A percentile compares a stretch with the other conserved stretches of the same genome.
Conservation (phyloP, 2,113 vertebrate genomes). For the Pseudorhombus dupliciocellatus region DNA sequence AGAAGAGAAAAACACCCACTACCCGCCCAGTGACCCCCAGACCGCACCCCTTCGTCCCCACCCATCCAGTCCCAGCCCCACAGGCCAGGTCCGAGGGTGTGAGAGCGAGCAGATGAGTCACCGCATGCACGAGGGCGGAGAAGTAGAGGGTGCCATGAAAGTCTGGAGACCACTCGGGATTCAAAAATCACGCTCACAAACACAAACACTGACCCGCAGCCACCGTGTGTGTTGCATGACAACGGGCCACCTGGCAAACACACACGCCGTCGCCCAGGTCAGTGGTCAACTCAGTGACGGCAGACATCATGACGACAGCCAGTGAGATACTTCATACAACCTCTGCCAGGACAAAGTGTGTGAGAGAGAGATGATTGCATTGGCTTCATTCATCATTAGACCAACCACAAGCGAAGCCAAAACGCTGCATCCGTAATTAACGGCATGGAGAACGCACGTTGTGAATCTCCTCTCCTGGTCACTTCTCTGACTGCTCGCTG, state of each 20-base stretch:
- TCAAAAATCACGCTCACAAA: slow-evolving; percentile 26
- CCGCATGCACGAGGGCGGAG: slow-evolving; percentile 32
- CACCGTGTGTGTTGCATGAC: slow-evolving; percentile 44
- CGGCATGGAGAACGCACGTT: slow-evolving; percentile 16
- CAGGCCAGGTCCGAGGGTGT: slow-evolving; percentile 36
- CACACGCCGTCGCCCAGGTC: slow-evolving; percentile 50
- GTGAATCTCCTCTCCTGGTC: slow-evolving; percentile 7
- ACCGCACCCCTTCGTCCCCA: slow-evolving; percentile 22
- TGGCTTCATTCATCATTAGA: slow-evolving; percentile 44
- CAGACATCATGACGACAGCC: slow-evolving; percentile 52
- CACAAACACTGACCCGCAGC: slow-evolving; percentile 32
- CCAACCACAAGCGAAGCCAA: slow-evolving; percentile 18
- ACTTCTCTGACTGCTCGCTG: slow-evolving; percentile 45
- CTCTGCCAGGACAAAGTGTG: slow-evolving; percentile 47
- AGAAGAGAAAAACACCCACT: slow-evolving; percentile 59
- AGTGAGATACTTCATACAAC: slow-evolving; percentile 37
- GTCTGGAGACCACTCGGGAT: slow-evolving; percentile 40
- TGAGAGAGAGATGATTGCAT: slow-evolving; percentile 34
- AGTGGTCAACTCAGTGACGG: slow-evolving; percentile 54
- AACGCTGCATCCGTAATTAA: slow-evolving; percentile 29
- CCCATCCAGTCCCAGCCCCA: slow-evolving; percentile 33
- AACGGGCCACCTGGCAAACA: slow-evolving; percentile 56
- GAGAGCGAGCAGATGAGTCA: slow-evolving; percentile 59
- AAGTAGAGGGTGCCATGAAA: slow-evolving; percentile 31
- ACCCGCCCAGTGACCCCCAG: slow-evolving; percentile 54